Base-by-base conservation (phyloP, 2,888 invertebrate genomes). In the Steinernema carpocapsae region DNA sequence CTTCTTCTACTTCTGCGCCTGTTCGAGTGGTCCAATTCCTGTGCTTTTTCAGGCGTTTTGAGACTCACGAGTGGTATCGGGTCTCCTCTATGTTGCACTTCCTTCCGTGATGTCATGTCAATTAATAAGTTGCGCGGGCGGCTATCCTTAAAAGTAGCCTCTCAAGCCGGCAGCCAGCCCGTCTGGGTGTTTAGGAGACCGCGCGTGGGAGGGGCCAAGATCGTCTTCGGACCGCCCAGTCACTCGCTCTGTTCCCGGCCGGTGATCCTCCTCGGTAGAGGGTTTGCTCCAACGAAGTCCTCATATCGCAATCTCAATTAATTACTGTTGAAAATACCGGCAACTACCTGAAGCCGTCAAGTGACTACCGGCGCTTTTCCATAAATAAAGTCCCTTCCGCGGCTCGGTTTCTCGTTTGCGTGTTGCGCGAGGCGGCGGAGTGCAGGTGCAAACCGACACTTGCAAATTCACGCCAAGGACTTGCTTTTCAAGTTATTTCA, bases 181-280 rank as follows among this genome's bases (percentile, higher is more conserved):
- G 64, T 17, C 32, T 37, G 32, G 32, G 64, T 17, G 17, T 17
- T 26, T 17, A 29, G 29, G 19, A 17, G 32, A 32, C 32, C 10
- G 64, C 64, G 64, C 64, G 64, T 64, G 64, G 64, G 64, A 64
- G 64, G 64, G 64, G 64, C 64, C 64, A 64, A 64, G 64, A 64
- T 64, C 64, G 64, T 64, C 32, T 64, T 32, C 64, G 64, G 29
- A 29, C 64, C 64, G 64, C 64, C 64, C 64, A n/a, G 64, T 29
- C 32, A 29, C 64, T 64, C 64, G 17, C 37, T 29, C 32, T 12
- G 26, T 32, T 32, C 7, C 22, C 64, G 64, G 24, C 64, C 64
- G 29, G 64, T 64, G 64, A 64, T 29, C 64, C 64, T 64, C 64
- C 17, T 32, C 32, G 64, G 64, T 64, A 64, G n/a, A n/a, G 17